Conservation (phyloP, 2,113 vertebrate genomes). For the Arothron firmamentum region DNA sequence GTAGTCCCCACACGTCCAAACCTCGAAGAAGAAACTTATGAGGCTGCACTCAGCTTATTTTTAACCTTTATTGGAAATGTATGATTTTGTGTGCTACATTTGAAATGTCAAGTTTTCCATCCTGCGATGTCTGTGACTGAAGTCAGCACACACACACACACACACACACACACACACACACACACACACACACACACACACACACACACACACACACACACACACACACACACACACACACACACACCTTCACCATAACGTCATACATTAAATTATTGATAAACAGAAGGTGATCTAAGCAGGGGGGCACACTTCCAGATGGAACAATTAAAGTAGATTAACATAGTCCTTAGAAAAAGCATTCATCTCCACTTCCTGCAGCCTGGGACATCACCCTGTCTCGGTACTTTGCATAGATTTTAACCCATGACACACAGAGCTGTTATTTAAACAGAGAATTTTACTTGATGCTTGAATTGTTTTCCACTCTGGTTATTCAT, state of each 20-base stretch:
- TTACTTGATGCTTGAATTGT: too few relatives aligned
- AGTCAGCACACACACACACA: too few relatives aligned
- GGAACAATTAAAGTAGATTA: slow-evolving; percentile 51
- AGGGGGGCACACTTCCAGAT: slow-evolving; percentile 44
- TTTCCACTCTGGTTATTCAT: too few relatives aligned
- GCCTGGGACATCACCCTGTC: slow-evolving; percentile 1
- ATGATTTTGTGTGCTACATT: too few relatives aligned
- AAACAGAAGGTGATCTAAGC: slow-evolving; percentile 35
- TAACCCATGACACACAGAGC: slow-evolving; percentile 14
- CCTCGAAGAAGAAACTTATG: not conserved
- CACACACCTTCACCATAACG: not conserved
- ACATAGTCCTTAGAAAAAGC: slow-evolving; percentile 27
- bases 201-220: too few relatives aligned
- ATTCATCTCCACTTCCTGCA: slow-evolving; percentile 44
- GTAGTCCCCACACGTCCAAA: too few relatives aligned
- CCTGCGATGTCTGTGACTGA: too few relatives aligned
- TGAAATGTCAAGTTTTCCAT: too few relatives aligned
- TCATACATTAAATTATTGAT: slow-evolving; percentile 39
- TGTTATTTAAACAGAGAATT: too few relatives aligned
- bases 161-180: too few relatives aligned
- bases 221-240: too few relatives aligned
- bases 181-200: too few relatives aligned
- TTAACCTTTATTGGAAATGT: not conserved
- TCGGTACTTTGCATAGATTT: not conserved
- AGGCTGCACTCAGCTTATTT: not conserved